Base-by-base conservation (phyloP, 2,888 invertebrate species). In the Metalampra italica region DNA sequence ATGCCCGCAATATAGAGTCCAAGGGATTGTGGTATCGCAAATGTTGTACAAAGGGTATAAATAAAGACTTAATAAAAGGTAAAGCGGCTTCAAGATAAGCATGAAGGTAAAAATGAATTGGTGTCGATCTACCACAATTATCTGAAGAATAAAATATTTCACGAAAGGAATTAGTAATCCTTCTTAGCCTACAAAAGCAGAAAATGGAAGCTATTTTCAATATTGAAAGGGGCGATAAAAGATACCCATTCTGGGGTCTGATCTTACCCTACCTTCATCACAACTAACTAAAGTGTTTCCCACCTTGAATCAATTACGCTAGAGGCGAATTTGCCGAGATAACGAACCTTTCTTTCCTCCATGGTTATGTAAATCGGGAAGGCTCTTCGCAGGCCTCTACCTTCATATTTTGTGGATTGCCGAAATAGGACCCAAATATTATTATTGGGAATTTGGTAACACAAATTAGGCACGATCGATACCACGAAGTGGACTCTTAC, bases 311-410 rank as follows among this genome's bases (percentile, higher is more conserved):
- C 60, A 65, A 70, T 69, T 67, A 66, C 62, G 55, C 56, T 52
- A 46, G 45, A 46, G 54, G 59, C 49, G 60, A 67, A 59, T 51
- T 58, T 50, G 52, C 62, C 51, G 58, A 62, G 55, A 60, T 60
- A 67, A 65, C 54, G 53, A 63, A 61, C 54, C 52, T 54, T 60
- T 53, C 45, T 53, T 54, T 45, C 37, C 43, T 34, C 50, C 46
- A 45, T 50, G 52, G 53, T 54, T 62, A 67, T 68, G 66, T 62
- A 68, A 68, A 68, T 68, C 66, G 55, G 30, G 48, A 60, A 64
- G 58, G 60, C 50, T 36, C 36, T 59, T 53, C 46, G 49, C 51
- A 29, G 54, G 53, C 57, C 55, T 61, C 60, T 50, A 56, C 54
- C 55, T 58, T 56, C 58, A 62, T 47, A 45, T 47, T 66, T 66